Evolutionary conservation across 2,888 invertebrate genomes (phyloP), one percentile per base, ranked within the genome.

Genomic region (Molanna angustata): DNA sequence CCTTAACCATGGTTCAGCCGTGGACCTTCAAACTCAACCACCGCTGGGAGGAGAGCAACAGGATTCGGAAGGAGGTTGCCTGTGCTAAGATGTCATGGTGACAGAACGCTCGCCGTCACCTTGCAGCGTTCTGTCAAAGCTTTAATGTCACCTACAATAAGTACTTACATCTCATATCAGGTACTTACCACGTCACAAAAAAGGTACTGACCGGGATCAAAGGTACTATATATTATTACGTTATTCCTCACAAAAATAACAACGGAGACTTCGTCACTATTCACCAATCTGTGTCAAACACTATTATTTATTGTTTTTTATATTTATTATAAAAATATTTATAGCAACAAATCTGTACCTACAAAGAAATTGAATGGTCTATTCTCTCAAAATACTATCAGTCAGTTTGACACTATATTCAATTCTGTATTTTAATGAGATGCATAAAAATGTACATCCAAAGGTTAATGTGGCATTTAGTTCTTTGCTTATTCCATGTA

Each of bases 51-150:
- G 84, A 62, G 87, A 88, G 71, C 85, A 85, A 69, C 83, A 83
- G 66, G 89, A 89, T 69, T 84, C 84, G 69, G 89, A 89, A 72
- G 84, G 88, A 64, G 87, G 88, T 69, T 90, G 90, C 74, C 86
- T 88, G 76, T 90, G 90, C 80, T 90, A 80, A 27, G 17, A 17
- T 2, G 31, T 20, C 60, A 56, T 16, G 33, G 32, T 17, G 45
- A 45, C 37, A n/a, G n/a, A n/a, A n/a, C n/a, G n/a, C n/a, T n/a
- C 13, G 41, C 20, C 41, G 19, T 41, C 20, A 19, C 41, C n/a
- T 33, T 37, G 37, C 47, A 49, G 17, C 27, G 31, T n/a, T 14
- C 14, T 19, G 21, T 17, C 16, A 13, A 41, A 18, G 27, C 27
- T 18, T 27, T 44, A 44, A 40, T 41, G 41, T 20, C 41, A 41